Conservation (phyloP, 2,113 vertebrate genomes). For the Vidua chalybeata region DNA sequence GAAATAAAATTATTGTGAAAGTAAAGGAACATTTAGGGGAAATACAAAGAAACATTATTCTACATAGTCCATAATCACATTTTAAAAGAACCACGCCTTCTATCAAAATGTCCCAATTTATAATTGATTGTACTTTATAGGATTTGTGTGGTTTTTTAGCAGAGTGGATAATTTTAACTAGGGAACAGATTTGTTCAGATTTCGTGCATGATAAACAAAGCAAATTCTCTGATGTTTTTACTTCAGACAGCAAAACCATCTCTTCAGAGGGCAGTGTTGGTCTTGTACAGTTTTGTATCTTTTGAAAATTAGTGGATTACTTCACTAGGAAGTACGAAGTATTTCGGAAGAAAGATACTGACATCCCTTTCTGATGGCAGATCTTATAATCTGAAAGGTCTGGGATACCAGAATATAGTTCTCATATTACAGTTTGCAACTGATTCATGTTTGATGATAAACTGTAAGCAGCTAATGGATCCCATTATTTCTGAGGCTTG, state of each 20-base stretch:
- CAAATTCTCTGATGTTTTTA: background rate
- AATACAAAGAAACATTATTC: background rate
- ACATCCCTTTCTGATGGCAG: background rate
- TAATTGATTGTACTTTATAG: background rate
- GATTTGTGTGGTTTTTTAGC: background rate
- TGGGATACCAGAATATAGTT: background rate
- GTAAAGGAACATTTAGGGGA: background rate
- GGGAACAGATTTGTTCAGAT: background rate
- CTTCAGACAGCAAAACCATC: background rate
- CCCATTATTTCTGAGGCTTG: slow-evolving; percentile 27
- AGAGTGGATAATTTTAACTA: background rate
- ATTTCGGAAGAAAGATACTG: background rate
- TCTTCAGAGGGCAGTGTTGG: background rate
- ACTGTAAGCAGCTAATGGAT: slow-evolving; percentile 48
- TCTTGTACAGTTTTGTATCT: background rate
- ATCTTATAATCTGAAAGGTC: background rate
- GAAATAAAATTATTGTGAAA: background rate
- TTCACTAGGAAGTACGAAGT: background rate
- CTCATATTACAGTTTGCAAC: slow-evolving; percentile 9
- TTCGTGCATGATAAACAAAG: background rate
- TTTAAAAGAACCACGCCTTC: background rate
- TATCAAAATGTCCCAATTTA: background rate
- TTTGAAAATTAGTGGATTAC: background rate
- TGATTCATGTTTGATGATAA: slow-evolving; percentile 15
- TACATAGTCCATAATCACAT: background rate